Evolutionary conservation across 2,797 vertebrate genomes (phyloP), one percentile per base, ranked within the genome.

Genomic region (Poeciliopsis presidionis): DNA sequence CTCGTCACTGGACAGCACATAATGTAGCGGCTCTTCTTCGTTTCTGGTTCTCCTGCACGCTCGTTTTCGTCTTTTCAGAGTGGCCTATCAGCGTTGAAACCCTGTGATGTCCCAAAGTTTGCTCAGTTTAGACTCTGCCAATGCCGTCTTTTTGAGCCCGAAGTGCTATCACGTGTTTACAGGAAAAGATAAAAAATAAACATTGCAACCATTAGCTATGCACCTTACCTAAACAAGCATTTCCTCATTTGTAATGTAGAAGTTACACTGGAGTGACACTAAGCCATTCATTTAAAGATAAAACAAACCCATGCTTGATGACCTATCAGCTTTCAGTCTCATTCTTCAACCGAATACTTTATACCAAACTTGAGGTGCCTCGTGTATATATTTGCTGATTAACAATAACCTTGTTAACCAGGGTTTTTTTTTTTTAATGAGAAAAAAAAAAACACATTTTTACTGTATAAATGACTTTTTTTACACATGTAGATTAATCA

Each of bases 361-460:
- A 93, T 94, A 96, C 94, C 94, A 95, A 94, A 95, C 94, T 95
- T 92, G 86, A 95, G 93, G 95, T 95, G 95, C 95, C 95, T 96
- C 94, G 87, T 96, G 95, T 96, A 94, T 73, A 77, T 79, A 77
- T 87, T 82, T 89, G 86, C 90, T 91, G 90, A 93, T 92, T 90
- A 90, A 92, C 92, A 90, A 86, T 86, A 92, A 90, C 92, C 94
- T 94, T 94, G 91, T 94, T 93, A 93, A 91, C 87, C 90, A 92
- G 88, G 90, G 88, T 93, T 94, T 95, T 94, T 93, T 92, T 91
- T 71, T 63, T 45, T 45, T 3, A 28, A 70, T 70, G 45, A 46
- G 67, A 4, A 45, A 59, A 87, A 33, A 30, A 84, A 86, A 51
- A 20, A 57, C 81, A 72, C 88, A 92, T 93, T 93, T 94, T 93